These are phyloP conservation scores for Contarinia nasturtii DNA, from an alignment of 1,140 invertebrate genomes.

Conservation along the genomic window DNA sequence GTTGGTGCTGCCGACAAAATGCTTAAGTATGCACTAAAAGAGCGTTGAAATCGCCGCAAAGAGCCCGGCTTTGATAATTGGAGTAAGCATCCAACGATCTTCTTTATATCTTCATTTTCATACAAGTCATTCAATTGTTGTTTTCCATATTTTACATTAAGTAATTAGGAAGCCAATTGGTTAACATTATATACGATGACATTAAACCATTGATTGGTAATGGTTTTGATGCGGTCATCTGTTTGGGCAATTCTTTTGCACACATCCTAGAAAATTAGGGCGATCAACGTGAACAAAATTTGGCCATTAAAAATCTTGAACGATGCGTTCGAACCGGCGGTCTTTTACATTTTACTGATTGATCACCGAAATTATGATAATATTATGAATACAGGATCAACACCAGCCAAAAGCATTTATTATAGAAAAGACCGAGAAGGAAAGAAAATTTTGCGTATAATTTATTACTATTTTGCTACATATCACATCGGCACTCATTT, in stretches of 20 bases:
- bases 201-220: slow-evolving; percentile 34
- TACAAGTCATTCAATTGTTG: neutral
- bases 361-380: slow-evolving; percentile 78
- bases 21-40: slow-evolving; percentile 71
- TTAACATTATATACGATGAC: slow-evolving; percentile 49
- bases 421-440: slow-evolving; percentile 29
- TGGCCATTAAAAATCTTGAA: slow-evolving; percentile 55
- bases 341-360: slow-evolving; percentile 52
- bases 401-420: slow-evolving; percentile 64
- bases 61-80: slow-evolving; percentile 62
- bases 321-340: slow-evolving; percentile 69
- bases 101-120: neutral
- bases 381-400: slow-evolving; percentile 49
- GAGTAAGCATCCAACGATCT: slow-evolving; percentile 34
- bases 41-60: slow-evolving; percentile 63
- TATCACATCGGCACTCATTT: no score
- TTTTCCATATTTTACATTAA: slow-evolving; percentile 14
- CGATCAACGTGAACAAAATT: slow-evolving; percentile 59
- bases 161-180: slow-evolving; percentile 70
- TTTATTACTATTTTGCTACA: slow-evolving; percentile 5
- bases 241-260: slow-evolving; percentile 75
- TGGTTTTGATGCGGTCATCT: slow-evolving; percentile 65
- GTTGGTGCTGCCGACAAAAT: slow-evolving; percentile 82
- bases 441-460: slow-evolving; percentile 2
- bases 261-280: slow-evolving; percentile 61